Percentiles rank a stretch among this genome's conserved stretches.
Evolutionary conservation across 1,140 invertebrate species (phyloP).

Genomic region (Thaumatotibia leucotreta): DNA sequence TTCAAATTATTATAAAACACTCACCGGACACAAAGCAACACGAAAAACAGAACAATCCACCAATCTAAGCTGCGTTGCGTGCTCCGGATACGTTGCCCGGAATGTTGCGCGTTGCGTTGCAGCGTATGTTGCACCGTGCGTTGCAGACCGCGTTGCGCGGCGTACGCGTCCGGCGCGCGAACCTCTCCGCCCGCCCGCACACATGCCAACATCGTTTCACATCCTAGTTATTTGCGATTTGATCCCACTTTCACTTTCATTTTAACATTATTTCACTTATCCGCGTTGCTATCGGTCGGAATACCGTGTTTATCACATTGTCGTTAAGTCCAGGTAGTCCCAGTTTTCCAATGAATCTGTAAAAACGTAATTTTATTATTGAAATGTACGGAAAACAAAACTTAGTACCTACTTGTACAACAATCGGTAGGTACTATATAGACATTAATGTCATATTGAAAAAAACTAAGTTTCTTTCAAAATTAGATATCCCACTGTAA

Average conservation of each 20-base stretch:
- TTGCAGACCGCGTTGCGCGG: not conserved
- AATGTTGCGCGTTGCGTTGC: constrained; percentile 16
- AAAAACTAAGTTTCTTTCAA: too few relatives aligned
- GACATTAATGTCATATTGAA: not conserved
- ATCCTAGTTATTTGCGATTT: constrained; percentile 27
- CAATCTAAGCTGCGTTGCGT: not conserved
- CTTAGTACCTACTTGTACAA: too few relatives aligned
- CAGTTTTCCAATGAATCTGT: not conserved
- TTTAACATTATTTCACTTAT: constrained; percentile 21
- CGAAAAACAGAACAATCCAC: constrained; percentile 22
- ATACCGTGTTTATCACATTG: not conserved
- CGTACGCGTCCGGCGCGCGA: constrained; percentile 26
- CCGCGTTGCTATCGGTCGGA: not conserved
- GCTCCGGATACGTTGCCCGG: too few relatives aligned
- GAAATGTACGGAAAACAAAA: too few relatives aligned
- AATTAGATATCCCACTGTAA: not conserved
- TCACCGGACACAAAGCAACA: constrained; percentile 49
- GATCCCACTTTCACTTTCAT: not conserved
- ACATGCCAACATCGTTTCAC: constrained; percentile 61
- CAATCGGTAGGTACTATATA: too few relatives aligned
- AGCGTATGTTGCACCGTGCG: not conserved
- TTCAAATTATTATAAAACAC: constrained; percentile 16
- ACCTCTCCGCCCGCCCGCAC: constrained; percentile 41
- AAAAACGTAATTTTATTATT: not conserved
- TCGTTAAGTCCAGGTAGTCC: not conserved